phyloP scores from a whole-genome alignment of 2,113 vertebrate species.

The Lipotes vexillifer region DNA sequence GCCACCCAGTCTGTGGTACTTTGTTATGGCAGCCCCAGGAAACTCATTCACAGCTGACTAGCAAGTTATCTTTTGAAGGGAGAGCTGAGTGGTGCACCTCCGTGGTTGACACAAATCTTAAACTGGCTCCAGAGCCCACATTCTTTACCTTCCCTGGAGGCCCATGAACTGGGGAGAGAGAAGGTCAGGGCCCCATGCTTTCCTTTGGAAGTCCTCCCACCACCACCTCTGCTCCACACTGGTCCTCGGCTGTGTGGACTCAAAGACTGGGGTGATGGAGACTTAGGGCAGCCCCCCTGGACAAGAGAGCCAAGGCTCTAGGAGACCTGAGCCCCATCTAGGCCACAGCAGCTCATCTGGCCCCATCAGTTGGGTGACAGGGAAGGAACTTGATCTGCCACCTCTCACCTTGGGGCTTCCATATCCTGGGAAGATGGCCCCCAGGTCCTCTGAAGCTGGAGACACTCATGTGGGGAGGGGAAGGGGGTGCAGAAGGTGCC shows the following conservation, averaged over 20 bases:
- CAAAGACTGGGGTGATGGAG: neutral
- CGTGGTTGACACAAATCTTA: neutral
- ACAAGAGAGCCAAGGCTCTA: neutral
- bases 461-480: neutral
- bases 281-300: neutral
- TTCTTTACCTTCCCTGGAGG: neutral
- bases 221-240: neutral
- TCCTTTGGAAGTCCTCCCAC: neutral
- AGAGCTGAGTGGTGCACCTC: neutral
- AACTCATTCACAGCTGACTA: neutral
- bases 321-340: neutral
- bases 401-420: neutral
- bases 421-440: neutral
- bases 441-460: neutral
- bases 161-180: neutral
- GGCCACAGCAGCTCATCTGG: neutral
- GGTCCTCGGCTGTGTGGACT: neutral
- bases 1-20: neutral
- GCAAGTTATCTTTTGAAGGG: neutral
- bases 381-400: neutral
- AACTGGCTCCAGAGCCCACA: neutral
- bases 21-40: neutral
- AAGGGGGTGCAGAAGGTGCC: neutral
- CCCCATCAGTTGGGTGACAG: neutral
- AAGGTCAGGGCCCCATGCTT: neutral